These are phyloP conservation scores for Propithecus perrieri DNA, from an alignment of 2,797 vertebrate genomes.

Conservation along the genomic window DNA sequence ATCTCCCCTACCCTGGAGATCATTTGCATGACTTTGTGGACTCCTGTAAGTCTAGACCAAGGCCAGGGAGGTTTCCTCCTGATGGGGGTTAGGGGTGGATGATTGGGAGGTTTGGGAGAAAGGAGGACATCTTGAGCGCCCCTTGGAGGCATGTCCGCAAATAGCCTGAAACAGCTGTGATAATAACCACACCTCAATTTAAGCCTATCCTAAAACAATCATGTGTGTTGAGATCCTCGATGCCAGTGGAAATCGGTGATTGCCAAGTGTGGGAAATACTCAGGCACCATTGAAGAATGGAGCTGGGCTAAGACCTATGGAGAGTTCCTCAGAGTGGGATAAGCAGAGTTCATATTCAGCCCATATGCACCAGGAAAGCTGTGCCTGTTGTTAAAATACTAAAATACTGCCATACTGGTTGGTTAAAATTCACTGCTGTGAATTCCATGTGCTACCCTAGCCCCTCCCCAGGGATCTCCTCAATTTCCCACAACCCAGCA, in stretches of 20 bases:
- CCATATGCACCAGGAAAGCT: not conserved
- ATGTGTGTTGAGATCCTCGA: not conserved
- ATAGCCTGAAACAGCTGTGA: not conserved
- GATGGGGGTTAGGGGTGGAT: no score
- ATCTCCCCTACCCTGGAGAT: not conserved
- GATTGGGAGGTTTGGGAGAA: not conserved
- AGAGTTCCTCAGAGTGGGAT: not conserved
- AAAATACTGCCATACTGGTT: not conserved
- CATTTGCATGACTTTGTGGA: not conserved
- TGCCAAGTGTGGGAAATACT: not conserved
- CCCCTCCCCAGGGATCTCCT: not conserved
- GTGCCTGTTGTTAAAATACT: not conserved
- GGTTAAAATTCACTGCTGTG: not conserved
- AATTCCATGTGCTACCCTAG: not conserved
- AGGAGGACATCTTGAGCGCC: not conserved
- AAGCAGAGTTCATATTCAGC: not conserved
- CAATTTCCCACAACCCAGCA: not conserved
- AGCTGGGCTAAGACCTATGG: not conserved
- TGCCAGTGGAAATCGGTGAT: not conserved
- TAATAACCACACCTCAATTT: not conserved
- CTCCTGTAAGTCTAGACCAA: not conserved
- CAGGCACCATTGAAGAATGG: not conserved
- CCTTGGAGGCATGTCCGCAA: slow-evolving; percentile 24
- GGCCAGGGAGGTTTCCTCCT: not conserved
- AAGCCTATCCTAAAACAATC: not conserved